These are phyloP conservation scores for Brachionus calyciflorus DNA, from an alignment of 1,140 invertebrate species.

Conservation along the genomic window DNA sequence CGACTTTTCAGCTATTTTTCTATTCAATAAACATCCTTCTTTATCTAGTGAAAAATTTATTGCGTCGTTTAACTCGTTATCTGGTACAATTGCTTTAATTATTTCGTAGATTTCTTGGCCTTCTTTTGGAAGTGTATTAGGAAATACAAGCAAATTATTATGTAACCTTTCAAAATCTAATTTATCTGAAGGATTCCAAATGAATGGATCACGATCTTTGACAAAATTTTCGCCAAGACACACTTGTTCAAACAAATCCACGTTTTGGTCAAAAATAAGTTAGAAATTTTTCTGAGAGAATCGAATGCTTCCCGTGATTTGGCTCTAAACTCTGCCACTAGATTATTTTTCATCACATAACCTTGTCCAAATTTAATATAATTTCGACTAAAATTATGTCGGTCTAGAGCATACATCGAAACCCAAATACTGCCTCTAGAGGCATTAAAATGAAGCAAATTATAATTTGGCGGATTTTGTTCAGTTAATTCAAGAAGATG, in stretches of 20 bases:
- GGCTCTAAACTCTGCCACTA: too few relatives aligned
- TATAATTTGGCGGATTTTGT: too few relatives aligned
- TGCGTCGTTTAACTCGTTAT: neutral
- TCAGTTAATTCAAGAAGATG: too few relatives aligned
- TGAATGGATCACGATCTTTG: neutral
- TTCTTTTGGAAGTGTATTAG: neutral
- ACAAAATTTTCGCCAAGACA: neutral
- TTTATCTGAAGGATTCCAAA: neutral
- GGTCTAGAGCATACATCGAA: too few relatives aligned
- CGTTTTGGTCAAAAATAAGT: too few relatives aligned
- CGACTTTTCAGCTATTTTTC: neutral
- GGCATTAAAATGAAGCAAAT: too few relatives aligned
- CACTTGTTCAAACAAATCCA: neutral
- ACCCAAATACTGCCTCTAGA: too few relatives aligned
- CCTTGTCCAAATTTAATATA: too few relatives aligned
- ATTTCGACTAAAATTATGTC: too few relatives aligned
- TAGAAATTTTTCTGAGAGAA: too few relatives aligned
- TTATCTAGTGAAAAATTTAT: conserved; percentile 32
- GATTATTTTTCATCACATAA: too few relatives aligned
- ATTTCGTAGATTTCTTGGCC: neutral
- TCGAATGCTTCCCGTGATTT: too few relatives aligned
- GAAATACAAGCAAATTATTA: neutral
- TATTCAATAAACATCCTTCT: neutral
- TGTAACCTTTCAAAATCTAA: neutral
- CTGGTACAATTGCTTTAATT: neutral